phyloP scores from a whole-genome alignment of 2,797 vertebrate species.

The Cyprinella venusta region DNA sequence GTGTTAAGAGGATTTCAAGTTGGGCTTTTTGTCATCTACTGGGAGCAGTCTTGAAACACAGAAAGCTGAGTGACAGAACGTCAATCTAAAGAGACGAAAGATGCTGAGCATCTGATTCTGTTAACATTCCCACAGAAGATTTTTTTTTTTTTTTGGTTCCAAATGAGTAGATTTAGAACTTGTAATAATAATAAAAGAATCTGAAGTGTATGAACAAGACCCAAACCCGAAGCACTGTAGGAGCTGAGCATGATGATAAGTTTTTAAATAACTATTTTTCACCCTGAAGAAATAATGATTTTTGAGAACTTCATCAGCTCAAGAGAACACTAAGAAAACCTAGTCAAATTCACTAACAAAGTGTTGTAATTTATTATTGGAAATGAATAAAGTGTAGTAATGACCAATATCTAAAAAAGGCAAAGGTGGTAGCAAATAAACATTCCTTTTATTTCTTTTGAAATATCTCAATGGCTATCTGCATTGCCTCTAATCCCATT shows the following conservation, averaged over 20 bases:
- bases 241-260: neutral
- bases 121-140: neutral
- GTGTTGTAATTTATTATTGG: neutral
- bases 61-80: neutral
- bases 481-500: conserved; percentile 66
- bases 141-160: neutral
- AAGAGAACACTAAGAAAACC: neutral
- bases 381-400: neutral
- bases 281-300: neutral
- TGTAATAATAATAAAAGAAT: neutral
- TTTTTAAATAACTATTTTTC: neutral
- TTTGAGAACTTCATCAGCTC: neutral
- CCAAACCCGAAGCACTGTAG: neutral
- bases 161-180: conserved; percentile 2
- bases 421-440: neutral
- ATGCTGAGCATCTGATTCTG: neutral
- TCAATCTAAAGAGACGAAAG: conserved; percentile 2
- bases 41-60: neutral
- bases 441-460: conserved; percentile 2
- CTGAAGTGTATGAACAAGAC: conserved; percentile 13
- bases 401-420: neutral
- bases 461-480: conserved; percentile 33
- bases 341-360: neutral
- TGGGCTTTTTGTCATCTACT: conserved; percentile 7
- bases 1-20: conserved; percentile 19